Evolutionary conservation across 2,113 vertebrate species (phyloP), one percentile per base, ranked within the genome.

Genomic region (Geococcyx californianus): DNA sequence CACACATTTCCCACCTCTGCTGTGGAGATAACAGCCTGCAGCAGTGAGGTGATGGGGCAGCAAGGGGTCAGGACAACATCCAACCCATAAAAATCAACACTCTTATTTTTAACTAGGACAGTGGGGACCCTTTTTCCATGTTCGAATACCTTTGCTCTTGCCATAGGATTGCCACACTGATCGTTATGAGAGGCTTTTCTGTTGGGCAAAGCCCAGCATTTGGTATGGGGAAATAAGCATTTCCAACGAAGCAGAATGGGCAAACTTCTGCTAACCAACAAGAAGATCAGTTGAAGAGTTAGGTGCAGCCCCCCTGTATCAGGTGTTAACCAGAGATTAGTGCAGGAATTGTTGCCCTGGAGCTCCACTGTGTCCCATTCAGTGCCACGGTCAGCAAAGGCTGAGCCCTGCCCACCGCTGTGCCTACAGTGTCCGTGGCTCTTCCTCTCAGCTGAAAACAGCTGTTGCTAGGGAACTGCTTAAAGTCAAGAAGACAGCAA

Each of bases 391-490:
- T 78, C 74, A 86, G 34, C 62, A 0, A 4, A 38, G 62, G 77
- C 69, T 2, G 1, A 87, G 67, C 85, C 59, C 77, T 77, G 74
- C 70, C 70, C 52, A 16, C 66, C 0, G 0, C 79, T 42, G 15
- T n/a, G 69, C 70, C 78, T 86, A 75, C 82, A 94, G 91, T 84
- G 87, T 87, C 89, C 89, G 63, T 15, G 4, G 49, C 64, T 70
- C 56, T 83, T 70, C 68, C 86, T 90, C 73, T 89, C 45, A 31
- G 81, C 90, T 80, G 85, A 64, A 83, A 84, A 89, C 94, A 95
- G 93, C 93, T 96, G 94, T 97, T 97, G 95, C 95, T 96, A 96
- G 93, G 93, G 88, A 96, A 97, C 94, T 94, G 94, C 47, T 23
- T 76, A 59, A 89, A 95, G 89, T 88, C 73, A 80, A 75, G 91